phyloP scores from a whole-genome alignment of 2,113 vertebrate species.

The Malurus alboscapulatus region DNA sequence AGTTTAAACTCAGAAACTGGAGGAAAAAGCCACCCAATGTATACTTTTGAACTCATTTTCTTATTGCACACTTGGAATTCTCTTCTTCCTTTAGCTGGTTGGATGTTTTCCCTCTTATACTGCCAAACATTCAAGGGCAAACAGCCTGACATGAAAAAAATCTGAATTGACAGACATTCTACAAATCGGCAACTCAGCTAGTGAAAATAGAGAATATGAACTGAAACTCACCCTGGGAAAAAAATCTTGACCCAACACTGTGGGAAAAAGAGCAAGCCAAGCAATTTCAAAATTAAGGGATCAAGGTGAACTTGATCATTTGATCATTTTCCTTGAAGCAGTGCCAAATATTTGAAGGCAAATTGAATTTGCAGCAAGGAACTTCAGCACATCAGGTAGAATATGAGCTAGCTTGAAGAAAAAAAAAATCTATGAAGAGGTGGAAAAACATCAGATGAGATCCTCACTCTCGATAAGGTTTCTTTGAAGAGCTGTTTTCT shows the following conservation, averaged over 20 bases:
- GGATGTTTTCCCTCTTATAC: slow-evolving; percentile 29
- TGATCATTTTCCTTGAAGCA: slow-evolving; percentile 69
- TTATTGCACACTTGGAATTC: background rate
- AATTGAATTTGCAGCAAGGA: slow-evolving; percentile 66
- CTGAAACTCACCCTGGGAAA: slow-evolving; percentile 49
- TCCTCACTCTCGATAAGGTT: slow-evolving; percentile 1
- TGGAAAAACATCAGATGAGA: slow-evolving; percentile 43
- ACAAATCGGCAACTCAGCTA: slow-evolving; percentile 65
- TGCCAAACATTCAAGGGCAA: slow-evolving; percentile 68
- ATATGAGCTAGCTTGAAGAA: slow-evolving; percentile 26
- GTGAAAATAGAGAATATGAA: slow-evolving; percentile 48
- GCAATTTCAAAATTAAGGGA: slow-evolving; percentile 66
- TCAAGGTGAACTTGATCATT: slow-evolving; percentile 66
- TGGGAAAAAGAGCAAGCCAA: slow-evolving; percentile 39
- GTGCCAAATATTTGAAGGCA: slow-evolving; percentile 69
- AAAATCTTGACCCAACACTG: slow-evolving; percentile 44
- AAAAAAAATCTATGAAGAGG: slow-evolving; percentile 39
- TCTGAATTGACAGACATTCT: slow-evolving; percentile 47
- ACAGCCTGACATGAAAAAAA: slow-evolving; percentile 34
- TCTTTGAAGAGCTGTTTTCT: slow-evolving; percentile 36
- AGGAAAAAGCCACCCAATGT: rapidly evolving
- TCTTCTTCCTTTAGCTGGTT: background rate
- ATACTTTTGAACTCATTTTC: background rate
- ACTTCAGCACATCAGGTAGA: slow-evolving; percentile 66
- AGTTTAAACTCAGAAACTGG: background rate